Percentiles rank a stretch among this genome's conserved stretches.
These are phyloP conservation scores for Philereme transversata DNA, from an alignment of 2,888 invertebrate genomes.

Conservation along the genomic window DNA sequence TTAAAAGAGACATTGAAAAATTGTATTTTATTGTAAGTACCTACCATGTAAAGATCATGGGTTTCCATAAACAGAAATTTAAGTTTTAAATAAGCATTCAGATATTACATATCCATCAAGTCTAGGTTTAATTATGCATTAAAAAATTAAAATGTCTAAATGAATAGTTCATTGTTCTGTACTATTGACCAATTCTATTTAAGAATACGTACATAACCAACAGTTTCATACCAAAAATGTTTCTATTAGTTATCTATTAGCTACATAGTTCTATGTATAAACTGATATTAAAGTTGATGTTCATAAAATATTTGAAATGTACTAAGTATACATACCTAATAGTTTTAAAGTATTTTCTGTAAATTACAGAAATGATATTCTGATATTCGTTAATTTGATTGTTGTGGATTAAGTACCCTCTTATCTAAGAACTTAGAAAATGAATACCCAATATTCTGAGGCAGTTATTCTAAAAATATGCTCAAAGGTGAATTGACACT, in stretches of 20 bases:
- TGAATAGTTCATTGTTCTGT: background rate
- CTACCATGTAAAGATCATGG: no score
- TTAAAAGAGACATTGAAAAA: no score
- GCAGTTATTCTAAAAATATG: no score
- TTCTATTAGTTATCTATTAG: background rate
- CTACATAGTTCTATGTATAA: slow-evolving; percentile 5
- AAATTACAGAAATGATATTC: slow-evolving; percentile 9
- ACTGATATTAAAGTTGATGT: slow-evolving; percentile 15
- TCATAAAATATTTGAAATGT: slow-evolving; percentile 3
- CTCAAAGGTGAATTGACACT: no score
- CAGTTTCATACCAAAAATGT: background rate
- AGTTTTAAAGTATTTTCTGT: slow-evolving; percentile 2
- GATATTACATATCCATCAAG: no score
- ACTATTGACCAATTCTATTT: slow-evolving; percentile 12
- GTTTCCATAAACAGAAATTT: no score
- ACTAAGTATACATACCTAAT: background rate
- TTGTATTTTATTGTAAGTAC: no score
- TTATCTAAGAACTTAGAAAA: background rate
- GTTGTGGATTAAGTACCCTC: slow-evolving; percentile 11
- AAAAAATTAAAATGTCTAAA: no score
- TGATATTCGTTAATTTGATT: slow-evolving; percentile 8
- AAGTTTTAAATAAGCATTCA: no score
- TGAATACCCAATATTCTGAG: no score
- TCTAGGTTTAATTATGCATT: no score
- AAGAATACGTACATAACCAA: background rate